A percentile compares a stretch with the other conserved stretches of the same genome.
These are phyloP conservation scores for Ditula angustiorana DNA, from an alignment of 2,888 invertebrate genomes.

Conservation along the genomic window DNA sequence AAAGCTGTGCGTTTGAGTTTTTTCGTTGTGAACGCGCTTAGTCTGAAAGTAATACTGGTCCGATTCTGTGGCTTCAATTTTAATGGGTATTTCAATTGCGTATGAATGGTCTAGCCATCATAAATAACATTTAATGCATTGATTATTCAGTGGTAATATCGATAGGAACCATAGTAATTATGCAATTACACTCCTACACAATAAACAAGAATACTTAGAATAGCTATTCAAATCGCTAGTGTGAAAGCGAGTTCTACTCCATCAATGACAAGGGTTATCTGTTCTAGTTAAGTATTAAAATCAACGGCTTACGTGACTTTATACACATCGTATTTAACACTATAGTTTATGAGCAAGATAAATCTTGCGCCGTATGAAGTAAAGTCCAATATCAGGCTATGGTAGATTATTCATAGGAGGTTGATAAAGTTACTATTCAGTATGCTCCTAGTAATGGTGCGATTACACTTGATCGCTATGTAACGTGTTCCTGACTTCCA, in stretches of 20 bases:
- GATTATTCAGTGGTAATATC: too few relatives aligned
- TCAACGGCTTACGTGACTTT: background rate
- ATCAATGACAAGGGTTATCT: constrained; percentile 14
- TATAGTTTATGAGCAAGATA: background rate
- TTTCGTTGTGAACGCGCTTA: too few relatives aligned
- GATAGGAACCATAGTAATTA: too few relatives aligned
- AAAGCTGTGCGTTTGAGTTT: too few relatives aligned
- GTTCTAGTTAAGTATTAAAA: constrained; percentile 15
- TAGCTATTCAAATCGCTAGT: background rate
- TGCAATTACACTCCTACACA: too few relatives aligned
- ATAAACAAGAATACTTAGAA: background rate
- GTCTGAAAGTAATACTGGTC: too few relatives aligned
- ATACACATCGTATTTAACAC: background rate
- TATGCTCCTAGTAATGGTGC: background rate
- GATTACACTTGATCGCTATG: too few relatives aligned
- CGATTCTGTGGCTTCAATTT: too few relatives aligned
- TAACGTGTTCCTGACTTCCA: too few relatives aligned
- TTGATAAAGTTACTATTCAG: background rate
- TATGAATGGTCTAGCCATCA: too few relatives aligned
- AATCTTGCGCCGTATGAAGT: background rate
- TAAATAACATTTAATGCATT: too few relatives aligned
- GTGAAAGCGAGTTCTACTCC: background rate
- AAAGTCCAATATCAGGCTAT: background rate
- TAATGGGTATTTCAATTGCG: too few relatives aligned
- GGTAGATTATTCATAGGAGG: background rate